Conservation (phyloP, 1,140 invertebrate species). For the Drosophila burlai region DNA sequence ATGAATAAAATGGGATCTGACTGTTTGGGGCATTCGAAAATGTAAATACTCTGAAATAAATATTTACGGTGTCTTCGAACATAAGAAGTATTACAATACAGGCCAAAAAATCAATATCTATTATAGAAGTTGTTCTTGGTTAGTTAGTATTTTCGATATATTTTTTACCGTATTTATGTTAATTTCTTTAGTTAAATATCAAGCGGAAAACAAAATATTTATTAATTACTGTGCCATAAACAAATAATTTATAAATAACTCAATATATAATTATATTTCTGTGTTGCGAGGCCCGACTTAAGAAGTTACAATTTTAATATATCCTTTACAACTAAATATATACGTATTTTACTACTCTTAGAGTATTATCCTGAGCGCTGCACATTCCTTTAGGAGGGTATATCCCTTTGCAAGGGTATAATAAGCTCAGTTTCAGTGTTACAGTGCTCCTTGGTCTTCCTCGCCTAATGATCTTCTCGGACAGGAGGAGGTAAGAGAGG, state of each 20-base stretch:
- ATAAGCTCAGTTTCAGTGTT: constrained; percentile 14
- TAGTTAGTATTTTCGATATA: no score
- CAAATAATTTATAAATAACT: neutral
- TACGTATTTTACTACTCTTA: neutral
- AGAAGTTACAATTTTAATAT: neutral
- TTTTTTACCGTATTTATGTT: no score
- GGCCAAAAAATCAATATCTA: no score
- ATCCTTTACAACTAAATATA: neutral
- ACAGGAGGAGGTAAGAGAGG: constrained; percentile 5
- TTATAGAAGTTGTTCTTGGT: no score
- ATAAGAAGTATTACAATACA: no score
- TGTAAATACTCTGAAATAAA: constrained; percentile 8
- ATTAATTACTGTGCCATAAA: no score
- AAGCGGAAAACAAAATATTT: no score
- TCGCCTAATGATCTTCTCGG: constrained; percentile 54
- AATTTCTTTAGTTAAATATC: no score
- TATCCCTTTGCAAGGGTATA: constrained; percentile 9
- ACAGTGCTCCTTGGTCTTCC: constrained; percentile 24
- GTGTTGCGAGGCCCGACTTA: neutral
- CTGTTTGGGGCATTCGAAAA: neutral
- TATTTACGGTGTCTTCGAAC: neutral
- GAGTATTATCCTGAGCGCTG: neutral
- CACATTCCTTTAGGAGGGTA: neutral
- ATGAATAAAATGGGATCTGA: constrained; percentile 15
- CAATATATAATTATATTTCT: neutral